Conservation (phyloP, 2,888 invertebrate species). For the Caenorhabditis imperialis region DNA sequence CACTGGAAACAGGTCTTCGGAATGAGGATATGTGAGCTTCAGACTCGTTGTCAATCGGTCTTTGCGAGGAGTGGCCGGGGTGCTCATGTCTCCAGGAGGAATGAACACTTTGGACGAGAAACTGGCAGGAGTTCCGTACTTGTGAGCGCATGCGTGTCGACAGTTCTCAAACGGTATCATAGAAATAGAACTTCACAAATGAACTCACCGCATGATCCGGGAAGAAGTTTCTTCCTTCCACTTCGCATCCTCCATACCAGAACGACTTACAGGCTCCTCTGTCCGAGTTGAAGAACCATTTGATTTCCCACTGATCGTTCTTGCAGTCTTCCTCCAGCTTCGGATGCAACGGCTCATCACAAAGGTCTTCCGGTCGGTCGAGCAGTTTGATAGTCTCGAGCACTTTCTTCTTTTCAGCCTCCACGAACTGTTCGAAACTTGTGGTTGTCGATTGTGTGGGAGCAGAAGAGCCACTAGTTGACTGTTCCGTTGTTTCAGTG, state of each 20-base stretch:
- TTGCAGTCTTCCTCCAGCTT: constrained; percentile 68
- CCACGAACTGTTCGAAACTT: constrained; percentile 38
- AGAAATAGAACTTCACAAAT: too few relatives aligned
- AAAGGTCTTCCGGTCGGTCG: constrained; percentile 56
- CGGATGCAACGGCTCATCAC: constrained; percentile 62
- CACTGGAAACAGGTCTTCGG: constrained; percentile 41
- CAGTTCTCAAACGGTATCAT: too few relatives aligned
- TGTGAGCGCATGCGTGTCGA: constrained; percentile 45
- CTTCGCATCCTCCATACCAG: constrained; percentile 76
- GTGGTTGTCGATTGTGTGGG: constrained; percentile 15
- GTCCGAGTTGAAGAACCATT: constrained; percentile 62
- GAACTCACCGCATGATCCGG: constrained; percentile 54
- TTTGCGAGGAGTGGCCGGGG: constrained; percentile 21
- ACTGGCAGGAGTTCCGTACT: constrained; percentile 36
- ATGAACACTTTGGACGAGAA: constrained; percentile 28
- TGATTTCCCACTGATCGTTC: constrained; percentile 62
- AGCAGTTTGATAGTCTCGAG: constrained; percentile 46
- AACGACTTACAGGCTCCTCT: constrained; percentile 68
- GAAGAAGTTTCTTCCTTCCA: constrained; percentile 62
- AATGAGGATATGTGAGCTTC: constrained; percentile 45
- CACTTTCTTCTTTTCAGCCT: constrained; percentile 43
- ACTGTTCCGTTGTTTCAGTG: constrained; percentile 4
- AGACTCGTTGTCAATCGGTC: constrained; percentile 38
- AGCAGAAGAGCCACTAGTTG: too few relatives aligned
- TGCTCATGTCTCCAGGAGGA: constrained; percentile 45